Evolutionary conservation across 37 sponge, comb jelly and placozoan genomes (phyloP).

Genomic region (Ianthella basta): DNA sequence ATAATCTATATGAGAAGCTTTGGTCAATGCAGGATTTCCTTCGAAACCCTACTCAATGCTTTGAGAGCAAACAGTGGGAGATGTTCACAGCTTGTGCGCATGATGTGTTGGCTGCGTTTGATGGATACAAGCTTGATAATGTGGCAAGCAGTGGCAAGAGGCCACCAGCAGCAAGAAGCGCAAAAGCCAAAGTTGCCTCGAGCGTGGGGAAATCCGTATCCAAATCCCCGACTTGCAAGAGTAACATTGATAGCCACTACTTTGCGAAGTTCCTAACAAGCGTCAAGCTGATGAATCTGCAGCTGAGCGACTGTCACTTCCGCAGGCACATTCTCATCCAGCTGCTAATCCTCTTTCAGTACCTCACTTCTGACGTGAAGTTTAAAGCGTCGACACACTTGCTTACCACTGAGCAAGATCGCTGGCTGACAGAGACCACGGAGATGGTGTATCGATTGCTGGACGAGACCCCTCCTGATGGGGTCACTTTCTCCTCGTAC

Average conservation of each 20-base stretch:
- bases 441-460: slow-evolving; percentile 84
- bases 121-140: slow-evolving; percentile 79
- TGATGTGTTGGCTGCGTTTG: slow-evolving; percentile 67
- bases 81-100: slow-evolving; percentile 44
- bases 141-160: slow-evolving; percentile 22
- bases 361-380: slow-evolving; percentile 85
- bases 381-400: slow-evolving; percentile 75
- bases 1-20: slow-evolving; percentile 85
- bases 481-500: slow-evolving; percentile 76
- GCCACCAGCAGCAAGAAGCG: background rate
- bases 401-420: slow-evolving; percentile 67
- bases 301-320: slow-evolving; percentile 90
- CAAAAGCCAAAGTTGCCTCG: background rate
- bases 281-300: slow-evolving; percentile 90
- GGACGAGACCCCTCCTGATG: slow-evolving; percentile 93
- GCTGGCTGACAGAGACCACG: slow-evolving; percentile 75
- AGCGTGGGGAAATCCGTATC: background rate
- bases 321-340: slow-evolving; percentile 92
- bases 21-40: slow-evolving; percentile 97
- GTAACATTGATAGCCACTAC: slow-evolving; percentile 72
- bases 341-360: slow-evolving; percentile 95
- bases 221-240: background rate
- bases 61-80: slow-evolving; percentile 74
- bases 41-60: slow-evolving; percentile 87
- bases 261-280: slow-evolving; percentile 99